Percentiles rank a stretch among this genome's conserved stretches.
Evolutionary conservation across 2,888 invertebrate species (phyloP).

Genomic region (Cephus pygmeus): DNA sequence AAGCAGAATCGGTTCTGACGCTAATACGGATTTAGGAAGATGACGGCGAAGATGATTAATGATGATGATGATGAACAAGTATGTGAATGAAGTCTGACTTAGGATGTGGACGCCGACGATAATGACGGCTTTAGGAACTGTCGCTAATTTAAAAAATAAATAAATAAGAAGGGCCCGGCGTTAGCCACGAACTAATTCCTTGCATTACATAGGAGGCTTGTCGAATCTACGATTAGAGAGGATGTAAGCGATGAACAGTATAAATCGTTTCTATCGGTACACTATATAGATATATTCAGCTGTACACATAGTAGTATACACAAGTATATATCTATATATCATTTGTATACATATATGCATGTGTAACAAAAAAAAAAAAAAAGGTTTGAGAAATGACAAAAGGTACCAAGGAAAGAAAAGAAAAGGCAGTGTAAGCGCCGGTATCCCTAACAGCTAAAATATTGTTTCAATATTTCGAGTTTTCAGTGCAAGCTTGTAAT

Average conservation of each 20-base stretch:
- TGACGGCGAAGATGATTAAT: too few species aligned
- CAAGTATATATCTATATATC: slow-evolving; percentile 16
- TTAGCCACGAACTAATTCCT: slow-evolving; percentile 13
- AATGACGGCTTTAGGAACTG: background rate
- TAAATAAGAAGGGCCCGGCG: slow-evolving; percentile 18
- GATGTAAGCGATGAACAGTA: background rate
- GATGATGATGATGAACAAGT: background rate
- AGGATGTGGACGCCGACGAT: background rate
- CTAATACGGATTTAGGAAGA: background rate
- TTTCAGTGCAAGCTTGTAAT: background rate
- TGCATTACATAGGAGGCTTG: slow-evolving; percentile 7
- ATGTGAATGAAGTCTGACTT: background rate
- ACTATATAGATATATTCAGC: background rate
- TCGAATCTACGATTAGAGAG: slow-evolving; percentile 11
- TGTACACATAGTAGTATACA: background rate
- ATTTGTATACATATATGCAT: slow-evolving; percentile 9
- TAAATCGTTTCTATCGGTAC: background rate
- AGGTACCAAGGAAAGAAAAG: slow-evolving; percentile 12
- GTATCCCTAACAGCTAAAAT: slow-evolving; percentile 18
- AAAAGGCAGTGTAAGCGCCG: background rate
- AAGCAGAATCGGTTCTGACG: background rate
- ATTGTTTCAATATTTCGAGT: slow-evolving; percentile 9
- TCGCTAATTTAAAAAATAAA: background rate
- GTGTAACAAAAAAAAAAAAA: slow-evolving; percentile 1
- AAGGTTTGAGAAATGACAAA: slow-evolving; percentile 6